A percentile compares a stretch with the other conserved stretches of the same genome.
Conservation (phyloP, 2,888 invertebrate genomes). For the Trichacis sp. region DNA sequence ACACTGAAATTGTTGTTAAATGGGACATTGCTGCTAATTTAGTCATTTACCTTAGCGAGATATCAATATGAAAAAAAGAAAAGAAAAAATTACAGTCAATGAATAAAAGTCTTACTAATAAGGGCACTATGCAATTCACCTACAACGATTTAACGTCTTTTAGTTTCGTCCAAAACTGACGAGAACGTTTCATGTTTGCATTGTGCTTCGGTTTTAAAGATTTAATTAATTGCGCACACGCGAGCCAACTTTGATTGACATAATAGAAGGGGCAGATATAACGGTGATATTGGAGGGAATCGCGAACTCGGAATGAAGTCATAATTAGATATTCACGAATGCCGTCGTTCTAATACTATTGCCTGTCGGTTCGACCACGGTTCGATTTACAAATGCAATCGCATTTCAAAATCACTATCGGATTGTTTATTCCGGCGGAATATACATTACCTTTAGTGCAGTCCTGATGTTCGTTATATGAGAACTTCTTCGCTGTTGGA, state of each 20-base stretch:
- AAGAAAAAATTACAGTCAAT: too few species aligned
- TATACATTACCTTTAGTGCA: too few species aligned
- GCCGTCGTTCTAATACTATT: background rate
- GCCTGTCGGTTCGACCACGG: background rate
- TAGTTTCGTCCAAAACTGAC: background rate
- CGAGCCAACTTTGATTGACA: background rate
- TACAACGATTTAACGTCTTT: background rate
- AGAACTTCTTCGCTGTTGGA: background rate
- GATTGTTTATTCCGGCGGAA: background rate
- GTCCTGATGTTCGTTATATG: too few species aligned
- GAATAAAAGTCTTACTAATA: too few species aligned
- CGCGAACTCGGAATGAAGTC: background rate
- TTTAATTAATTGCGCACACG: too few species aligned
- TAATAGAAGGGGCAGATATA: background rate
- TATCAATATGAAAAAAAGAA: too few species aligned
- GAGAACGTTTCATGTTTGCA: background rate
- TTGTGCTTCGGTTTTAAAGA: too few species aligned
- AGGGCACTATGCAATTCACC: too few species aligned
- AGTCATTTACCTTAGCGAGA: too few species aligned
- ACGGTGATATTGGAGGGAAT: background rate
- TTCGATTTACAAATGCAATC: background rate
- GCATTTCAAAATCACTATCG: background rate
- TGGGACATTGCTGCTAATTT: too few species aligned
- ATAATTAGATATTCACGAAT: slow-evolving; percentile 1
- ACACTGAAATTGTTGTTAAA: too few species aligned